Conservation (phyloP, 2,888 invertebrate species). For the Drosophila longiperda region DNA sequence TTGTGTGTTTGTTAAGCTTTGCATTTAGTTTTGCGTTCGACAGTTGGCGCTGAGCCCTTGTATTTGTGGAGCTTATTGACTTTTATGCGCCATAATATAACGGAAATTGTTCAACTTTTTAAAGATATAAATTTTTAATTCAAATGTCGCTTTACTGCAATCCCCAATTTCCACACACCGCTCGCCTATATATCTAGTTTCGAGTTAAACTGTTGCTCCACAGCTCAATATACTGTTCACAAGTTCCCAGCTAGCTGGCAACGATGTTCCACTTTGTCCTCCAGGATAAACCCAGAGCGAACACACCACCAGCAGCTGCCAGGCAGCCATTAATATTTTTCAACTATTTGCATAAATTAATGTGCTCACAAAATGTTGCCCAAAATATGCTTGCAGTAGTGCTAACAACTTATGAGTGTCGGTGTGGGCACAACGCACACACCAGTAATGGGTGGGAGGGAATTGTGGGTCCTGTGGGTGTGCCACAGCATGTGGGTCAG, state of each 20-base stretch:
- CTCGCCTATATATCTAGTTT: background rate
- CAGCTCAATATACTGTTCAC: constrained; percentile 47
- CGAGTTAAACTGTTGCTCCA: constrained; percentile 37
- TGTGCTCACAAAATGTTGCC: constrained; percentile 75
- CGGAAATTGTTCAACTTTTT: constrained; percentile 77
- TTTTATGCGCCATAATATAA: constrained; percentile 73
- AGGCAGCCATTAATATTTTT: constrained; percentile 74
- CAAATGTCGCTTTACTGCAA: constrained; percentile 47
- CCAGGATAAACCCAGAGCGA: background rate
- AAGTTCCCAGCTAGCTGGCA: background rate
- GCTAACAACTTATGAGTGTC: constrained; percentile 21
- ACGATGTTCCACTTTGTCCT: background rate
- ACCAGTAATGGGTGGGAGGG: background rate
- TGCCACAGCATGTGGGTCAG: constrained; percentile 43
- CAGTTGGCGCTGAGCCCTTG: constrained; percentile 39
- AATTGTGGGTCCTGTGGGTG: constrained; percentile 1
- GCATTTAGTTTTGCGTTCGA: constrained; percentile 47
- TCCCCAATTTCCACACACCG: background rate
- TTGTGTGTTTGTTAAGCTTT: constrained; percentile 6
- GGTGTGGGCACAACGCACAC: constrained; percentile 4
- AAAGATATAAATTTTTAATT: constrained; percentile 76
- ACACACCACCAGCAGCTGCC: constrained; percentile 56
- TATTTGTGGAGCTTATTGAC: constrained; percentile 66
- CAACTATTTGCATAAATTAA: constrained; percentile 80
- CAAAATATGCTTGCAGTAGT: constrained; percentile 56